A percentile compares a stretch with the other conserved stretches of the same genome.
Conservation (phyloP, 2,888 invertebrate species). For the Agelastica alni region DNA sequence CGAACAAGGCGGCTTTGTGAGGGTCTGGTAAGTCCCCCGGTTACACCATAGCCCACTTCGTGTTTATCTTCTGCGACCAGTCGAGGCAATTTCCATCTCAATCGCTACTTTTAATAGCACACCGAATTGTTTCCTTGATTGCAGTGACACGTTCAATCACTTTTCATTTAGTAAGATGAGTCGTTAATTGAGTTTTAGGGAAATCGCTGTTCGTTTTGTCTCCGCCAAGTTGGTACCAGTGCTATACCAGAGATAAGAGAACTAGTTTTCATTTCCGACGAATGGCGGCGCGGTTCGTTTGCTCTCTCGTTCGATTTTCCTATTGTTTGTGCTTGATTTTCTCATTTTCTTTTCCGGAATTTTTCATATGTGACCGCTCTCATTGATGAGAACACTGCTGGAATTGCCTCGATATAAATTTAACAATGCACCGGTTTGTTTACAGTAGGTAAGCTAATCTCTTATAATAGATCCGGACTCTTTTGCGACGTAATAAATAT, state of each 20-base stretch:
- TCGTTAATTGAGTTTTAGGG: constrained; percentile 58
- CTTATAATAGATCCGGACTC: no score
- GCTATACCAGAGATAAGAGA: constrained; percentile 46
- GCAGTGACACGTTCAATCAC: constrained; percentile 58
- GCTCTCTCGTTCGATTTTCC: constrained; percentile 22
- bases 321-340: constrained; percentile 22
- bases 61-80: constrained; percentile 58
- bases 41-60: constrained; percentile 45
- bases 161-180: constrained; percentile 59
- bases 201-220: constrained; percentile 50
- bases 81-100: constrained; percentile 58
- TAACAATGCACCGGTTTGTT: no score
- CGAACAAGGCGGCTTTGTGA: constrained; percentile 35
- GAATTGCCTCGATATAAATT: no score
- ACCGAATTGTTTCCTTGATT: constrained; percentile 58
- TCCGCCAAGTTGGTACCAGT: constrained; percentile 45
- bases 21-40: constrained; percentile 35
- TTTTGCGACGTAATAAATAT: no score
- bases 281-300: constrained; percentile 11
- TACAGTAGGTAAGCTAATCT: no score
- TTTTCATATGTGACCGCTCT: constrained; percentile 8
- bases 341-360: constrained; percentile 16
- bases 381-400: no score
- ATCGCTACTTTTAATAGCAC: constrained; percentile 59
- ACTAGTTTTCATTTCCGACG: constrained; percentile 31